phyloP scores from a whole-genome alignment of 2,797 vertebrate genomes.

The Platalea minor region DNA sequence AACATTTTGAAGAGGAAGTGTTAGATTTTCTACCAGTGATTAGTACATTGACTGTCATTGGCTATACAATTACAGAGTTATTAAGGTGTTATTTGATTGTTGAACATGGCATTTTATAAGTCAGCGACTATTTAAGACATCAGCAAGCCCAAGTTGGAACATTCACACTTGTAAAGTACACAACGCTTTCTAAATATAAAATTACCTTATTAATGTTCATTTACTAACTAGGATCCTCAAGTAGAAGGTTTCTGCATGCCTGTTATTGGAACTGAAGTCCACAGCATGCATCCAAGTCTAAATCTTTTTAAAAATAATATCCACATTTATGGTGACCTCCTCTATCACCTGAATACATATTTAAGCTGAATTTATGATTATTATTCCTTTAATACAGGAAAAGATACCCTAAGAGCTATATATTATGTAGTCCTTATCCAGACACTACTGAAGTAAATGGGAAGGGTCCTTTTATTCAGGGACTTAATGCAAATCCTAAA shows the following conservation, averaged over 20 bases:
- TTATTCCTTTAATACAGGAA: neutral
- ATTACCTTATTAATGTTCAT: neutral
- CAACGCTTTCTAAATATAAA: neutral
- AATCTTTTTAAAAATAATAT: neutral
- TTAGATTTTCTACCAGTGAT: constrained; percentile 11
- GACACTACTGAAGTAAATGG: neutral
- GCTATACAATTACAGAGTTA: neutral
- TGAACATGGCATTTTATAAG: neutral
- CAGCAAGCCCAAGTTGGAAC: accelerated
- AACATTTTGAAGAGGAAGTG: neutral
- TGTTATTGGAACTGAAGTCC: neutral
- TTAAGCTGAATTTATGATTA: neutral
- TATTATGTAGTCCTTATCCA: neutral
- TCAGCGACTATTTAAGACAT: neutral
- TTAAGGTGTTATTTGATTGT: neutral
- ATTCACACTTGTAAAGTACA: neutral
- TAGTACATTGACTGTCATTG: neutral
- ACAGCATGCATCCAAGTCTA: neutral
- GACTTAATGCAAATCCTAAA: neutral
- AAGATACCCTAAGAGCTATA: neutral
- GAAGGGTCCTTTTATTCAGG: neutral
- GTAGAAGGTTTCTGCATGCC: neutral
- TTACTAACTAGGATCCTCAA: neutral
- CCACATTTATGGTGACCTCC: neutral
- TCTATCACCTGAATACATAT: neutral